phyloP scores from a whole-genome alignment of 2,797 vertebrate genomes.

The Falco berigora region DNA sequence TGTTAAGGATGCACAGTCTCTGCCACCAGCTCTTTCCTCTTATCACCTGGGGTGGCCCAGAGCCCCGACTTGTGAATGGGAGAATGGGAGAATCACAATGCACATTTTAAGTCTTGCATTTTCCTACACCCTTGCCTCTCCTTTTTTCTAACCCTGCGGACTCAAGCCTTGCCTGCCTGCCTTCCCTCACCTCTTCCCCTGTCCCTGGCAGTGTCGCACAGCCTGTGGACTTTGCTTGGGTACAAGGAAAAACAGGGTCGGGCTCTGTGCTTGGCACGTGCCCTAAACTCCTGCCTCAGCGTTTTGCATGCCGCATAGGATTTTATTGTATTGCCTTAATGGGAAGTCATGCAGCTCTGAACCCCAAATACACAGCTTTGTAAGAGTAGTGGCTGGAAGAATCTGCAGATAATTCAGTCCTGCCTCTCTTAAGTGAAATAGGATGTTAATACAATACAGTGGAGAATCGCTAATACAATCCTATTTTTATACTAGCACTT shows the following conservation, averaged over 20 bases:
- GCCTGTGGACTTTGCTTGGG: neutral
- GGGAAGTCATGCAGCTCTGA: conserved; percentile 30
- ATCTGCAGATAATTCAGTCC: conserved; percentile 59
- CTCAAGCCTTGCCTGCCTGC: neutral
- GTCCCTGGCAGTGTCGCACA: neutral
- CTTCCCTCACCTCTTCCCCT: neutral
- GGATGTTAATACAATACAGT: conserved; percentile 66
- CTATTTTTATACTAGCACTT: conserved; percentile 59
- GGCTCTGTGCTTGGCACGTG: neutral
- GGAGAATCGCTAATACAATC: conserved; percentile 60
- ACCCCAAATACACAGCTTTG: conserved; percentile 56
- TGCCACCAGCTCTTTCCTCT: neutral
- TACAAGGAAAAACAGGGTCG: neutral
- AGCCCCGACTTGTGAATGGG: neutral
- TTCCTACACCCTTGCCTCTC: neutral
- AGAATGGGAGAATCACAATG: fast-evolving
- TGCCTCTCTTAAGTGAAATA: conserved; percentile 57
- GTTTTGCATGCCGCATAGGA: neutral
- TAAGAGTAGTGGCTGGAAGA: conserved; percentile 50
- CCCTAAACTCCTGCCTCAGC: conserved; percentile 12
- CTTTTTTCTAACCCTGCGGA: fast-evolving
- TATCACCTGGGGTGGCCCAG: neutral
- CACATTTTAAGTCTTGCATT: neutral
- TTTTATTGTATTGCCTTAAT: conserved; percentile 43
- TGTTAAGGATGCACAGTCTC: neutral